Evolutionary conservation across 2,113 vertebrate genomes (phyloP).

Genomic region (Beaufortia kweichowensis): DNA sequence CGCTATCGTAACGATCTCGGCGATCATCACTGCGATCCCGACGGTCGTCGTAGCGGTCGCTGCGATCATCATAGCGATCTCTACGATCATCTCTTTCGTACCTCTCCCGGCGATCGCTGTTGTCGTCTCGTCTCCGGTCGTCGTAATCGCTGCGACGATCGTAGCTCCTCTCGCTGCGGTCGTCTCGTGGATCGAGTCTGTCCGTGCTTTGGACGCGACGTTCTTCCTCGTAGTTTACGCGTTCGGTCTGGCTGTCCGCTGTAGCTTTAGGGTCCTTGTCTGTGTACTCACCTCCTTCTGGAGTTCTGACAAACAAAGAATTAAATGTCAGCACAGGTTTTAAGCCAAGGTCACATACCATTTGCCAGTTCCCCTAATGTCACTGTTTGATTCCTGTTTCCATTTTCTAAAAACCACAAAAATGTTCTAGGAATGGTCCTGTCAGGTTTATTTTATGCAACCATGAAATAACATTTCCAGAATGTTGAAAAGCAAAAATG

Average conservation of each 20-base stretch:
- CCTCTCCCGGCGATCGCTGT: conserved; percentile 29
- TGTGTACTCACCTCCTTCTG: background rate
- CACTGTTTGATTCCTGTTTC: background rate
- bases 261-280: conserved; percentile 48
- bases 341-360: too few species aligned
- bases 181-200: background rate
- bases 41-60: conserved; percentile 32
- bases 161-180: conserved; percentile 30
- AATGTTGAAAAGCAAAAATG: too few species aligned
- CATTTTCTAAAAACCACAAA: too few species aligned
- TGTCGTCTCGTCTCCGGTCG: conserved; percentile 26
- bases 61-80: conserved; percentile 18
- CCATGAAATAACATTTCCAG: too few species aligned
- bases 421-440: too few species aligned
- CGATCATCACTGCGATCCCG: conserved; percentile 37
- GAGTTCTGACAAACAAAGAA: conserved; percentile 53
- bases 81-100: conserved; percentile 27
- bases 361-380: background rate
- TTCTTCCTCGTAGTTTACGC: background rate
- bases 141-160: conserved; percentile 30
- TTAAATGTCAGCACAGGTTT: background rate
- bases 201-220: background rate
- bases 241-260: background rate
- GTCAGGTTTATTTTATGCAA: too few species aligned
- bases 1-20: conserved; percentile 42